Conservation (phyloP, 2,888 invertebrate species). For the Sinelater perroti region DNA sequence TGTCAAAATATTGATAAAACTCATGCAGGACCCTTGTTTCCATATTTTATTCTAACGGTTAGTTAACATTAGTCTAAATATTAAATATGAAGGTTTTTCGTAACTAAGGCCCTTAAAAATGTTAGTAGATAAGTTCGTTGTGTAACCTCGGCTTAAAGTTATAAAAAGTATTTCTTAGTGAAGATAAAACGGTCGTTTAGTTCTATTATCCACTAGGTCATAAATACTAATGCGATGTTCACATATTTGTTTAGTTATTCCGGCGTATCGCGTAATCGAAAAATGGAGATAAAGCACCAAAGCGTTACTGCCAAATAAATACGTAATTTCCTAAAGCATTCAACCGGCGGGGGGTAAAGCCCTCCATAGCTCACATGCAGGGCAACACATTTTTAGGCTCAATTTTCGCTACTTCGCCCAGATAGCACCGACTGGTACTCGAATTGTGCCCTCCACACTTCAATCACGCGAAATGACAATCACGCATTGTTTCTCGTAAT, state of each 20-base stretch:
- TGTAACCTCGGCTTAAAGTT: too few species aligned
- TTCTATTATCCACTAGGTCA: too few species aligned
- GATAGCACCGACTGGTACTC: slow-evolving; percentile 51
- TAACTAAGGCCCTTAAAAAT: too few species aligned
- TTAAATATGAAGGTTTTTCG: too few species aligned
- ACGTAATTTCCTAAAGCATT: slow-evolving; percentile 21
- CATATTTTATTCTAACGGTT: slow-evolving; percentile 14
- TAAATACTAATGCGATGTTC: too few species aligned
- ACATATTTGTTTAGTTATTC: slow-evolving; percentile 25
- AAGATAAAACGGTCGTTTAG: too few species aligned
- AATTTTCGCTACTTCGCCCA: slow-evolving; percentile 31
- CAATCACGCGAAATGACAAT: slow-evolving; percentile 56
- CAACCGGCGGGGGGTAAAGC: too few species aligned
- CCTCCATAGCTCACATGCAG: too few species aligned
- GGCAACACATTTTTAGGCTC: slow-evolving; percentile 30
- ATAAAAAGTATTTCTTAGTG: too few species aligned
- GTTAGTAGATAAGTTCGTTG: too few species aligned
- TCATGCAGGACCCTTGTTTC: slow-evolving; percentile 1
- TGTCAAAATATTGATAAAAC: slow-evolving; percentile 33
- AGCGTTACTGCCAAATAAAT: slow-evolving; percentile 35
- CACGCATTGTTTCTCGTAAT: slow-evolving; percentile 54
- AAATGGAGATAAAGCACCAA: slow-evolving; percentile 35
- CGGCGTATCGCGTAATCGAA: slow-evolving; percentile 30
- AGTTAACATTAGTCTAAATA: slow-evolving; percentile 3
- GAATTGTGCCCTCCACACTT: slow-evolving; percentile 36